Base-by-base conservation (phyloP, 2,797 vertebrate genomes). In the Betta splendens region DNA sequence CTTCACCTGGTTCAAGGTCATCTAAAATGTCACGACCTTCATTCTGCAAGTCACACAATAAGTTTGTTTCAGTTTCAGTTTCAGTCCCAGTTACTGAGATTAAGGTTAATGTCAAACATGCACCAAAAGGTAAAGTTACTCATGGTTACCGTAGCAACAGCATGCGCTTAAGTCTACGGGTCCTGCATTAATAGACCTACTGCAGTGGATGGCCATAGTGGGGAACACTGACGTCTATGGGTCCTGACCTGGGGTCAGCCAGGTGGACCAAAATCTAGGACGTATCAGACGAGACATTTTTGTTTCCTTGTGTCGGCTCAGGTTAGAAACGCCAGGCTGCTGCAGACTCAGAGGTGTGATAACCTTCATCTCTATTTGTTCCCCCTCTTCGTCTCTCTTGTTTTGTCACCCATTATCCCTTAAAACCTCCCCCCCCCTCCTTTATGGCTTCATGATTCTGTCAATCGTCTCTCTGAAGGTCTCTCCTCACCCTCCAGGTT, bases 401-500 rank as follows among this genome's bases (percentile, higher is more conserved):
- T 11, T 12, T 15, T 32, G 4, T 17, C 32, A 32, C 9, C 9
- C 5, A n/a, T 25, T 16, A 15, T 26, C 44, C 29, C 3, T 39
- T 9, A 6, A 5, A 18, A 44, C 26, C 2, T 25, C 12, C 5
- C 36, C 9, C 28, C 17, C 36, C 36, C 16, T 28, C 29, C n/a
- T 10, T 15, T 16, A 20, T 43, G 16, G 13, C 47, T 33, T 35
- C 9, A 1, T 40, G n/a, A 26, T 44, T 39, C 33, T 44, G 15
- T 3, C 22, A 5, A 11, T 48, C 50, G 17, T 59, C 28, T 72
- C 25, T 43, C 20, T 77, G 4, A 69, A 89, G 87, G 71, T 89
- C 42, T 84, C 72, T 38, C 85, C 83, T 54, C 85, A 87, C 9
- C 68, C 68, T 15, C 38, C 68, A 3, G 48, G 38, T 55, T 78